Evolutionary conservation across 2,113 vertebrate species (phyloP).

Genomic region (Ciconia maguari): DNA sequence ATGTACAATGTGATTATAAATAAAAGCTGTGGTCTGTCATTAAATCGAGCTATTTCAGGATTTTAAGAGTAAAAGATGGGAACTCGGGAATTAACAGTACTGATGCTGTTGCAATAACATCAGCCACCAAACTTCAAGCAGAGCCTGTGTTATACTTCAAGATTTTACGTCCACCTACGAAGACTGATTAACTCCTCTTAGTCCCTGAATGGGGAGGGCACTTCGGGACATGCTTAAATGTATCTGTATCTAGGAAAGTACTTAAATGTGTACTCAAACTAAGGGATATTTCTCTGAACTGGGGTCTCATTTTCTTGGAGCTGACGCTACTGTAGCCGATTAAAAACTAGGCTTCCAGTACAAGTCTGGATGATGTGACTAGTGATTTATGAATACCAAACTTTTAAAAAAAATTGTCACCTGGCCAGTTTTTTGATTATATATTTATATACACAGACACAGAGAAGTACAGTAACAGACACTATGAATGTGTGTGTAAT

Average conservation of each 20-base stretch:
- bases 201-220: conserved; percentile 20
- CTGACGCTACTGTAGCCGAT: neutral
- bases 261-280: neutral
- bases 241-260: neutral
- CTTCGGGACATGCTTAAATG: neutral
- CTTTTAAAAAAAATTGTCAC: neutral
- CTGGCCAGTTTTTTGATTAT: neutral
- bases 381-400: conserved; percentile 7
- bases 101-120: neutral
- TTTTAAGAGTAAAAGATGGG: neutral
- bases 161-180: neutral
- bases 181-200: conserved; percentile 1
- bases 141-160: neutral
- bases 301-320: neutral
- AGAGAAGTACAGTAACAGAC: neutral
- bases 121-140: neutral
- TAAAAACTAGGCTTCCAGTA: neutral
- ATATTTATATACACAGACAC: neutral
- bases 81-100: neutral
- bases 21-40: neutral
- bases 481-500: neutral
- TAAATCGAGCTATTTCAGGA: neutral
- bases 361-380: conserved; percentile 11
- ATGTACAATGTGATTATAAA: neutral
- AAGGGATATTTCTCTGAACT: neutral